Percentiles rank a stretch among this genome's conserved stretches.
These are phyloP conservation scores for Harmothoe impar DNA, from an alignment of 2,888 invertebrate genomes.

Conservation along the genomic window DNA sequence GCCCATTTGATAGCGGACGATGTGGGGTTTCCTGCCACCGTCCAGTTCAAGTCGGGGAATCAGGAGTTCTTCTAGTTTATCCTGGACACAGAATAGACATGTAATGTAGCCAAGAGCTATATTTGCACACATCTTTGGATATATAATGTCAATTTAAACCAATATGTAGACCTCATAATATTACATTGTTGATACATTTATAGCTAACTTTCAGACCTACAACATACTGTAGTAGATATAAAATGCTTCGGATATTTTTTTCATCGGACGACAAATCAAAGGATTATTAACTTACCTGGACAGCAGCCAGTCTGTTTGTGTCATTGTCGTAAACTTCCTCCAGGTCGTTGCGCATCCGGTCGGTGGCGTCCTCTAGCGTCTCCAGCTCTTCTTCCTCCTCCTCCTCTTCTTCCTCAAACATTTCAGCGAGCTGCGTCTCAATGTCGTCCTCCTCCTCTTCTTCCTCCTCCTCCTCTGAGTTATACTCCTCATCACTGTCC, in stretches of 20 bases:
- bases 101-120: neutral
- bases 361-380: conserved; percentile 82
- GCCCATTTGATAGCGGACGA: conserved; percentile 80
- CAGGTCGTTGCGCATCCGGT: conserved; percentile 81
- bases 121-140: neutral
- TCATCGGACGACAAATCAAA: too few species aligned
- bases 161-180: neutral
- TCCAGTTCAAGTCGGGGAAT: conserved; percentile 81
- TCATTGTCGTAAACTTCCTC: conserved; percentile 82
- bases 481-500: conserved; percentile 72
- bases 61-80: conserved; percentile 80
- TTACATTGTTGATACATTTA: too few species aligned
- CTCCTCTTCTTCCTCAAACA: conserved; percentile 83
- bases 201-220: too few species aligned
- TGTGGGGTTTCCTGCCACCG: conserved; percentile 81
- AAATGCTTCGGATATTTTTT: too few species aligned
- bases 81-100: conserved; percentile 72
- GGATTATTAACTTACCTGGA: conserved; percentile 73
- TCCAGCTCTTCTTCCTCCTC: conserved; percentile 83
- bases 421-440: conserved; percentile 81
- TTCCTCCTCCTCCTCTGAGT: conserved; percentile 79
- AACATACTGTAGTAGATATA: too few species aligned
- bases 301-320: conserved; percentile 77
- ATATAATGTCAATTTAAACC: neutral
- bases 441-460: conserved; percentile 81